Evolutionary conservation across 2,113 vertebrate species (phyloP).

Genomic region (Ailurus styani): DNA sequence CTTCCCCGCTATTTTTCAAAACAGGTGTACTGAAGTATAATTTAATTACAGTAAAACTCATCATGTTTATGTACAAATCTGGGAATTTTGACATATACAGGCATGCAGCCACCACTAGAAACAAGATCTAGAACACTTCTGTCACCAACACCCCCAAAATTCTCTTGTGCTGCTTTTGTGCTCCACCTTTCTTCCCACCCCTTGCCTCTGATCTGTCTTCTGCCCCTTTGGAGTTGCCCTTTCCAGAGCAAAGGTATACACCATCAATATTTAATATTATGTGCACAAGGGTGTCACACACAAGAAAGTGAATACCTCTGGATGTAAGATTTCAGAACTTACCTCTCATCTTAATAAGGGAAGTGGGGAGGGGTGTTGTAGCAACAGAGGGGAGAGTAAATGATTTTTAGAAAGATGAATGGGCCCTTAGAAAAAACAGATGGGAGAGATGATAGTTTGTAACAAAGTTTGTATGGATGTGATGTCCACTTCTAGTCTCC

Average conservation of each 20-base stretch:
- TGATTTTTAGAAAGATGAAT: background rate
- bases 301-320: background rate
- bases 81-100: background rate
- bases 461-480: background rate
- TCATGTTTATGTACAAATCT: background rate
- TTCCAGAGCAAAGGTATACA: background rate
- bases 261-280: background rate
- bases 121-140: background rate
- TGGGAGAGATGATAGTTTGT: background rate
- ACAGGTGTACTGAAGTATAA: background rate
- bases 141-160: background rate
- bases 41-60: background rate
- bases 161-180: background rate
- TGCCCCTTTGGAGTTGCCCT: background rate
- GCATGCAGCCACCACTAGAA: background rate
- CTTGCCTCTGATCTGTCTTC: background rate
- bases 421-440: background rate
- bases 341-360: background rate
- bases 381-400: background rate
- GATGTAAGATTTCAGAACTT: background rate
- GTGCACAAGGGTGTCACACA: background rate
- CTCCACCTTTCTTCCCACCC: background rate
- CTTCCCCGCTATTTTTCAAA: background rate
- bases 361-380: background rate
- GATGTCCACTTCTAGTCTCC: background rate